Base-by-base conservation (phyloP, 2,113 vertebrate genomes). In the Pterocles burchelli region DNA sequence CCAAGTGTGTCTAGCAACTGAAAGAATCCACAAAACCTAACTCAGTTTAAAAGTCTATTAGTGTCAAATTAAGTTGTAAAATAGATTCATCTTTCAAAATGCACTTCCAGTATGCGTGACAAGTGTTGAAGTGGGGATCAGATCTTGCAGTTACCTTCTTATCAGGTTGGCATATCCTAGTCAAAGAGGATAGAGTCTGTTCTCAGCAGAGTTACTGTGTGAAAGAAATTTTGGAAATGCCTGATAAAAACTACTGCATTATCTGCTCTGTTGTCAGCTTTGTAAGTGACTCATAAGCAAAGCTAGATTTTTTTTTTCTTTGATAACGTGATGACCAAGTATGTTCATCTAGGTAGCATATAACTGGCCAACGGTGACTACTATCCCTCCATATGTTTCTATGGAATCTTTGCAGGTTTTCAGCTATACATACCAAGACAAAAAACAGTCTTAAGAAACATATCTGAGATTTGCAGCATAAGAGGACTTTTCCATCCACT, bases 281-380 rank as follows among this genome's bases (percentile, higher is more conserved):
- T n/a, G 2, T 43, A 52, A 76, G 31, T 51, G 51, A 94, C 71
- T 87, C 6, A 4, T 51, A 74, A 81, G 81, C 82, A 89, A 94
- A 93, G 81, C 78, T 26, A 10, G 6, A 67, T 61, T 73, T 73
- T 36, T 16, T 34, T 49, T 34, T 62, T 72, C 58, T 55, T 22
- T 25, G 2, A 34, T 74, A 93, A 81, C 7, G 6, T 87, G 62
- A 90, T 93, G 88, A 94, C 95, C 91, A 89, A 90, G 67, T 88
- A 93, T 3, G 46, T 93, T 97, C 88, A 94, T 94, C 95, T 97
- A 96, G 93, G 96, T 48, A 97, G 87, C 76, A 55, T 68, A 65
- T 85, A 95, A 96, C 70, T 77, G 97, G 97, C 96, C 96, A 95
- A 85, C 87, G 89, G 81, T 62, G 74, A 95, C 93, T 93, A 95